phyloP scores from a whole-genome alignment of 2,888 invertebrate species.

The Litoditis marina region DNA sequence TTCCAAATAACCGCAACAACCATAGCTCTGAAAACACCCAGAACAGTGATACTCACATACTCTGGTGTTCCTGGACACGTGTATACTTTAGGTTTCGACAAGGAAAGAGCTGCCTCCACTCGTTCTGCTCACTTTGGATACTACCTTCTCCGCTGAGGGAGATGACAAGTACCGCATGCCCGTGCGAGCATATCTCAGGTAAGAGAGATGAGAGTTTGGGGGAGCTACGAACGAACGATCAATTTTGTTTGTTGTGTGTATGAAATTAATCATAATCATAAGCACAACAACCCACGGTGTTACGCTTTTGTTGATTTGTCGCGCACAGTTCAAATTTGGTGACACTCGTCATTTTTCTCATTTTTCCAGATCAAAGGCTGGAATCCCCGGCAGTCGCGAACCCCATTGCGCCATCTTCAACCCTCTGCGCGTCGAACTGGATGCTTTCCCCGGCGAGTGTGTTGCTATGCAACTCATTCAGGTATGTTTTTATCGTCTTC shows the following conservation, averaged over 20 bases:
- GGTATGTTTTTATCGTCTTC: slow-evolving; percentile 11
- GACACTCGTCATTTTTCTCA: not conserved
- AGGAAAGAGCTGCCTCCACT: slow-evolving; percentile 55
- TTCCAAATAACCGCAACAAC: no score
- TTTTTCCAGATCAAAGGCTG: slow-evolving; percentile 75
- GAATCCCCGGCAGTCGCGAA: slow-evolving; percentile 86
- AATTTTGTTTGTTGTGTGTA: no score
- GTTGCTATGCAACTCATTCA: slow-evolving; percentile 65
- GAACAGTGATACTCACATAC: no score
- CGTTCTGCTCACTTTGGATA: slow-evolving; percentile 91
- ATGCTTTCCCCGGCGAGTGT: slow-evolving; percentile 84
- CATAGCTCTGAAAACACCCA: no score
- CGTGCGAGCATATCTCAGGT: slow-evolving; percentile 84
- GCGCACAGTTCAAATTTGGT: not conserved
- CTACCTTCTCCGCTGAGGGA: slow-evolving; percentile 71
- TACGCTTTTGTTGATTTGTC: no score
- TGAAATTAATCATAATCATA: no score
- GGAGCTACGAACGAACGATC: no score
- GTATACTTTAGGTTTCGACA: slow-evolving; percentile 21
- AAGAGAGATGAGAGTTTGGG: no score
- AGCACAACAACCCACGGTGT: no score
- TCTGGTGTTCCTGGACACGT: no score
- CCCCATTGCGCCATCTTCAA: slow-evolving; percentile 84
- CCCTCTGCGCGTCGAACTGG: slow-evolving; percentile 83
- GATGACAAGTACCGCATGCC: slow-evolving; percentile 78